Evolutionary conservation across 2,797 vertebrate species (phyloP).

Genomic region (Melanotaenia maccullochi): DNA sequence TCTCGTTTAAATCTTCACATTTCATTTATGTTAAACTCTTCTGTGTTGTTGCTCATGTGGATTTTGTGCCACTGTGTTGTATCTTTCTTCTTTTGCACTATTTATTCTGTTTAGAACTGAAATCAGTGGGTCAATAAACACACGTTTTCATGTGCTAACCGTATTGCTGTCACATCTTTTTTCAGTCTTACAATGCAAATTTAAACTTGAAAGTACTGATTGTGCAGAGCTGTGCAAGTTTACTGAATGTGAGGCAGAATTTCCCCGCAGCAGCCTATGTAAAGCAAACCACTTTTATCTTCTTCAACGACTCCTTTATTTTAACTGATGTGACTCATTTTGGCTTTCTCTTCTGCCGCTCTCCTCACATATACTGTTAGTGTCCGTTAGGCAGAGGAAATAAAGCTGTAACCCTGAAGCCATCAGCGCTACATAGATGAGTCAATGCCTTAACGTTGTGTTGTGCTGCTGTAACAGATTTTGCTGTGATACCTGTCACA

Average conservation of each 20-base stretch:
- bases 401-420: conserved; percentile 20
- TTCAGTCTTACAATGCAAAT: background rate
- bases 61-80: conserved; percentile 48
- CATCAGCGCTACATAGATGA: conserved; percentile 66
- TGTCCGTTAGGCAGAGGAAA: conserved; percentile 72
- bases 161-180: background rate
- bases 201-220: conserved; percentile 30
- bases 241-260: conserved; percentile 7
- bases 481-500: conserved; percentile 8
- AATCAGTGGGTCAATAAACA: conserved; percentile 76
- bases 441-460: conserved; percentile 48
- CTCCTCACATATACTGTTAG: background rate
- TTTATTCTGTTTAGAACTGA: conserved; percentile 72
- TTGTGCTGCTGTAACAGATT: conserved; percentile 32
- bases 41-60: conserved; percentile 50
- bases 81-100: conserved; percentile 54
- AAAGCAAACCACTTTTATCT: conserved; percentile 29
- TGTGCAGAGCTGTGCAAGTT: conserved; percentile 20
- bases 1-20: conserved; percentile 28
- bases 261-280: conserved; percentile 35
- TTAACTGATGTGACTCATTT: conserved; percentile 56
- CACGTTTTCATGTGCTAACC: conserved; percentile 55
- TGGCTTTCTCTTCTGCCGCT: conserved; percentile 20
- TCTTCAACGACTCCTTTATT: conserved; percentile 14
- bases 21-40: conserved; percentile 38